These are phyloP conservation scores for Gymnocephalus cernua DNA, from an alignment of 2,113 vertebrate genomes.

Conservation along the genomic window DNA sequence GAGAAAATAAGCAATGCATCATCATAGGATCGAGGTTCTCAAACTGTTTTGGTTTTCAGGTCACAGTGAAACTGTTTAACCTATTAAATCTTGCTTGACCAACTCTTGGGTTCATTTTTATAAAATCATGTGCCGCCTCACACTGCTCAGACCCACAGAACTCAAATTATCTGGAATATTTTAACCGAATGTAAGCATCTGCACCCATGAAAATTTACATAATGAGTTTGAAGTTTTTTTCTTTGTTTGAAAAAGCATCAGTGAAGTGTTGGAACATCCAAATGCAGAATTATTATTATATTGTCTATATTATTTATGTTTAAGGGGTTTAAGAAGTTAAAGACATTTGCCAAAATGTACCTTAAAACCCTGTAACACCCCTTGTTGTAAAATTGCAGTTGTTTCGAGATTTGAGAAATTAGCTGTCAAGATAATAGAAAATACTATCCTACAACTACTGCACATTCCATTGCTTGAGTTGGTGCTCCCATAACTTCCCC, in stretches of 20 bases:
- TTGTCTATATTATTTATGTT: not conserved
- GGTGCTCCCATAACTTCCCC: not conserved
- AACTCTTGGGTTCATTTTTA: not conserved
- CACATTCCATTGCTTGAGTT: not conserved
- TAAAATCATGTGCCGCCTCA: not conserved
- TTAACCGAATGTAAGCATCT: not conserved
- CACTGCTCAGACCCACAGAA: not conserved
- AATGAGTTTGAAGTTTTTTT: not conserved
- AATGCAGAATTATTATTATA: not conserved
- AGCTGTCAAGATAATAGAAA: not conserved
- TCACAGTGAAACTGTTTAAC: not conserved
- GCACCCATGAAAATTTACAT: not conserved
- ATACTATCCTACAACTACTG: not conserved
- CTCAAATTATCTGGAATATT: not conserved
- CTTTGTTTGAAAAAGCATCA: not conserved
- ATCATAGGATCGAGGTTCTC: not conserved
- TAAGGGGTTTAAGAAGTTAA: not conserved
- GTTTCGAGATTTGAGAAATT: not conserved
- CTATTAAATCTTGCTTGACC: not conserved
- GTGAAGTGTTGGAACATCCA: not conserved
- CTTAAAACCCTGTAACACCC: no score
- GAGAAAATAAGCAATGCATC: not conserved
- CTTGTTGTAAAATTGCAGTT: no score
- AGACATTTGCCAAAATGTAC: not conserved
- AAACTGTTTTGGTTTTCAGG: not conserved